Conservation (phyloP, 2,888 invertebrate genomes). For the Dorcus parallelipipedus region DNA sequence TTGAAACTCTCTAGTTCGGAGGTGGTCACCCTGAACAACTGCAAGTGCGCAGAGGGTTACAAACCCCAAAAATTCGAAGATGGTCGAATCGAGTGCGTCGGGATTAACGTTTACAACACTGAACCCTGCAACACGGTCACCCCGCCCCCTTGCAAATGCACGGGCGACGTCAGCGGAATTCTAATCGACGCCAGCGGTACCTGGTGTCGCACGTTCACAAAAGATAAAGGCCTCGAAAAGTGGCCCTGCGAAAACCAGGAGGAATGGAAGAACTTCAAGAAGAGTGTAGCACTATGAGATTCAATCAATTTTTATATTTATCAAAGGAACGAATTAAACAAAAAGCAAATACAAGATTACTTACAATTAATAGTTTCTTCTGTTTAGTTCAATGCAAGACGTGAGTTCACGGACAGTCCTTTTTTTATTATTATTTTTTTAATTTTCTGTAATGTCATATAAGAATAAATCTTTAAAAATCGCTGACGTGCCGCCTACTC, state of each 20-base stretch:
- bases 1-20: no score
- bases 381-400: no score
- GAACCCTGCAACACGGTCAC: constrained; percentile 20
- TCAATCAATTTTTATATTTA: no score
- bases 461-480: no score
- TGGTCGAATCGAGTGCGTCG: constrained; percentile 19
- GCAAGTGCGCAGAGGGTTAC: not conserved
- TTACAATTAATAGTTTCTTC: no score
- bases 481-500: no score
- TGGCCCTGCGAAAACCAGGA: constrained; percentile 26
- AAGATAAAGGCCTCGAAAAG: constrained; percentile 11
- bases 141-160: constrained; percentile 23
- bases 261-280: constrained; percentile 20
- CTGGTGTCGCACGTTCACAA: constrained; percentile 20
- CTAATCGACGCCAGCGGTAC: constrained; percentile 21
- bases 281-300: not conserved
- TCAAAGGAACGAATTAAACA: no score
- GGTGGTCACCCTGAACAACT: no score
- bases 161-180: constrained; percentile 17
- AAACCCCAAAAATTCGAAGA: constrained; percentile 5
- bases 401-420: no score
- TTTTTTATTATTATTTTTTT: no score
- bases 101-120: constrained; percentile 7
- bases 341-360: no score
- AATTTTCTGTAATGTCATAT: no score